phyloP scores from a whole-genome alignment of 2,113 vertebrate species.

The Colinus virginianus region DNA sequence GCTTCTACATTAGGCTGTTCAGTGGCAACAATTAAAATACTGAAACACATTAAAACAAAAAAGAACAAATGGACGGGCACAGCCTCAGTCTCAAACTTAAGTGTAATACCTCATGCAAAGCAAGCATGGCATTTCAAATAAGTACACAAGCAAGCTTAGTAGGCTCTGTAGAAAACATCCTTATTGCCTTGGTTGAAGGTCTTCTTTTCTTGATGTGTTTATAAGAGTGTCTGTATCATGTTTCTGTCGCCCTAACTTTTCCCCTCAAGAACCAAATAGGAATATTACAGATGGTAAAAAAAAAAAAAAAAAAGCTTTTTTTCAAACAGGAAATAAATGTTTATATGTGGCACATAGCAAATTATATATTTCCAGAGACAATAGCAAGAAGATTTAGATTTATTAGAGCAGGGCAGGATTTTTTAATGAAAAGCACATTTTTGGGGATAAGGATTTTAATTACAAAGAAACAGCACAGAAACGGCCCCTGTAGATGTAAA shows the following conservation, averaged over 20 bases:
- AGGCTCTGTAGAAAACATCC: neutral
- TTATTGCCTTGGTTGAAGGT: neutral
- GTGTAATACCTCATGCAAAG: neutral
- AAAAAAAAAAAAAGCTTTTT: neutral
- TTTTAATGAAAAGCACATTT: constrained; percentile 59
- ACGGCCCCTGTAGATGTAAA: constrained; percentile 31
- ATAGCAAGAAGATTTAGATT: constrained; percentile 9
- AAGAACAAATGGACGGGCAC: neutral
- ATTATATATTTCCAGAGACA: constrained; percentile 45
- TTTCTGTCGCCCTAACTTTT: constrained; percentile 26
- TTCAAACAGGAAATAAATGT: constrained; percentile 39
- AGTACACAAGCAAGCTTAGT: neutral
- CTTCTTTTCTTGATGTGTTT: neutral
- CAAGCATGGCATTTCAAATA: neutral
- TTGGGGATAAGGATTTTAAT: constrained; percentile 39
- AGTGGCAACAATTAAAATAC: neutral
- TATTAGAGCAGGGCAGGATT: neutral
- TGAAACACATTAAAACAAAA: neutral
- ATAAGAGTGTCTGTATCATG: constrained; percentile 16
- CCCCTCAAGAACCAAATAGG: constrained; percentile 10
- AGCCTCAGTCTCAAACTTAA: neutral
- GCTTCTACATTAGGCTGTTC: rapidly evolving
- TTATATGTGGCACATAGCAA: constrained; percentile 37
- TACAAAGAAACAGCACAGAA: constrained; percentile 6
- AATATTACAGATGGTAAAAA: constrained; percentile 39